These are phyloP conservation scores for Cephus rjabovi DNA, from an alignment of 2,888 invertebrate species.

Conservation along the genomic window DNA sequence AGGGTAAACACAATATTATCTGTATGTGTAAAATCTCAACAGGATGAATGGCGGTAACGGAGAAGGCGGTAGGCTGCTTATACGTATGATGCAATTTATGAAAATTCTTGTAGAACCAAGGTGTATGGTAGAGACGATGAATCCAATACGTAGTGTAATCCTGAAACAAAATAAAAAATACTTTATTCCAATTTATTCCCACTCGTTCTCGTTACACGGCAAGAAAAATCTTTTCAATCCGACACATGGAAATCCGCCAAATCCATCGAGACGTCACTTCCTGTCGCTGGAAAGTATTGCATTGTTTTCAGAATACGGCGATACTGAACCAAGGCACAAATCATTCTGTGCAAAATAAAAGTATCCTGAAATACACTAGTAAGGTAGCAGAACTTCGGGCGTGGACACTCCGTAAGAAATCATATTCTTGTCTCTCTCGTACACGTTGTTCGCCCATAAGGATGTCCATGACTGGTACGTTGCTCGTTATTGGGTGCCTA, in stretches of 20 bases:
- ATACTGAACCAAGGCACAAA: background rate
- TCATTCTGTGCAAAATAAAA: background rate
- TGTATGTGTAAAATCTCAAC: constrained; percentile 77
- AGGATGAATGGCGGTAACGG: constrained; percentile 81
- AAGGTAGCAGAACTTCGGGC: too few relatives aligned
- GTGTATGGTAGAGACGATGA: constrained; percentile 77
- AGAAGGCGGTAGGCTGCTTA: constrained; percentile 82
- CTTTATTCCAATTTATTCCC: constrained; percentile 16
- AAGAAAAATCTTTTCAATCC: constrained; percentile 40
- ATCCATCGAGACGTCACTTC: background rate
- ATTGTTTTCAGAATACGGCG: background rate
- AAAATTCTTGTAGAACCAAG: constrained; percentile 77
- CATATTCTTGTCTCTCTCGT: background rate
- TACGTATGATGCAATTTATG: constrained; percentile 83
- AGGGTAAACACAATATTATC: constrained; percentile 71
- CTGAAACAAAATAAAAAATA: constrained; percentile 52
- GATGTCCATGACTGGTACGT: too few relatives aligned
- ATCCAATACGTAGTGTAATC: constrained; percentile 77
- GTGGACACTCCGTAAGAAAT: background rate
- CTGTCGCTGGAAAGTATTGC: background rate
- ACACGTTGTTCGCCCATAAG: background rate
- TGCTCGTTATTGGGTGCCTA: too few relatives aligned
- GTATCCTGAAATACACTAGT: background rate
- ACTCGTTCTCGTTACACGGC: constrained; percentile 18
- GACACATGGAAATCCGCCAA: constrained; percentile 39